Evolutionary conservation across 2,113 vertebrate species (phyloP), one percentile per base, ranked within the genome.

Genomic region (Alethe diademata): DNA sequence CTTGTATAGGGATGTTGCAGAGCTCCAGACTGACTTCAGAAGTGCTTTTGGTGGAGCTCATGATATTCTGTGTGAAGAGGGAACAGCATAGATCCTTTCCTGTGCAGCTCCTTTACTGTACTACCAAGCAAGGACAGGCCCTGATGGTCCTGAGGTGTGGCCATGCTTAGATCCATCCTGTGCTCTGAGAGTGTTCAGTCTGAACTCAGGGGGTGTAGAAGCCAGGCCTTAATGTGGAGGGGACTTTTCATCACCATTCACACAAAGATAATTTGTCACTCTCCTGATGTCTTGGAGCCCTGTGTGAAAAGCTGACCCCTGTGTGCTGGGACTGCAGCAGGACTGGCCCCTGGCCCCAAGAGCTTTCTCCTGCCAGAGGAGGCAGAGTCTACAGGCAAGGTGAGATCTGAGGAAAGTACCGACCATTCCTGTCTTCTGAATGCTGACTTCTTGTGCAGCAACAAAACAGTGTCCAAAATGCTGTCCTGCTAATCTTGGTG

Each of bases 151-250:
- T 18, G 18, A 29, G 26, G n/a, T 24, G 60, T 66, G 66, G 7
- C 31, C 0, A 0, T 70, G 42, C 45, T 65, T 51, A 9, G 38
- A 28, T 85, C 56, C 38, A 15, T 28, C 40, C 56, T n/a, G 79
- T 51, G 15, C 20, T 66, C 51, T 0, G 1, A 24, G 26, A 33
- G 8, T 14, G 14, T 58, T 73, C 42, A 28, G 6, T 50, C 56
- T 8, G 10, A 78, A 5, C 48, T 74, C 0, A 0, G 8, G 35
- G 53, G 16, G 5, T 67, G 62, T 45, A 54, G 51, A 58, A 76
- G 25, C 51, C 54, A 56, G 62, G 26, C 45, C 22, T 4, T 70
- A 6, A 22, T 19, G 8, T 58, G 47, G 2, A 31, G 66, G 50
- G 42, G 8, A 43, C 61, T 47, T 90, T 78, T 61, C 0, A 2